A percentile compares a stretch with the other conserved stretches of the same genome.
Evolutionary conservation across 2,113 vertebrate genomes (phyloP).

Genomic region (Alligator sinensis): DNA sequence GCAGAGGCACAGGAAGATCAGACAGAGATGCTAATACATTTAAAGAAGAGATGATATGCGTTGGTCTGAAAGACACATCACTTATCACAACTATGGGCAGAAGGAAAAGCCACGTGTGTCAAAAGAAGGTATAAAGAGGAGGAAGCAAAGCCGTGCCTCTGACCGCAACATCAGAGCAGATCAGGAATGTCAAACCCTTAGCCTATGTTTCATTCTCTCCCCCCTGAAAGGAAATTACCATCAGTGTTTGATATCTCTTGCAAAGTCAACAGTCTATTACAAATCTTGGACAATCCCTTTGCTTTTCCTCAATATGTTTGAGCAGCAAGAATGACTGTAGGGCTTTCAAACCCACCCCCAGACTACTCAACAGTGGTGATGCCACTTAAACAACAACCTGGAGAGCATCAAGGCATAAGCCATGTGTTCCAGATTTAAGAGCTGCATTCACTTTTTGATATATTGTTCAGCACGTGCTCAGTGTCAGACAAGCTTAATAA

Average conservation of each 20-base stretch:
- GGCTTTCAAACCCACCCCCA: not conserved
- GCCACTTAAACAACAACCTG: conserved; percentile 58
- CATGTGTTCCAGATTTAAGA: conserved; percentile 73
- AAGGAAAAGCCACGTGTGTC: not conserved
- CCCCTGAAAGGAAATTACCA: conserved; percentile 15
- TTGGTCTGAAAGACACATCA: not conserved
- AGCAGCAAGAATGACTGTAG: conserved; percentile 15
- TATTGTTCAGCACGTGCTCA: conserved; percentile 46
- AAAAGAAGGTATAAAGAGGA: not conserved
- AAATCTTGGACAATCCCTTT: conserved; percentile 55
- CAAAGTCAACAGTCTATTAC: conserved; percentile 10
- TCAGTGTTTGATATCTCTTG: not conserved
- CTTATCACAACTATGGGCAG: not conserved
- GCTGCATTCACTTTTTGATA: conserved; percentile 65
- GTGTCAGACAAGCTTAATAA: conserved; percentile 58
- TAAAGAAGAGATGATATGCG: not conserved
- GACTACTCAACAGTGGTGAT: conserved; percentile 1
- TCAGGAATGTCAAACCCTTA: not conserved
- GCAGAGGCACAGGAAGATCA: fast-evolving
- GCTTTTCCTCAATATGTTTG: conserved; percentile 41
- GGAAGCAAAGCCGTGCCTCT: not conserved
- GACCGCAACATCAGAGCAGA: not conserved
- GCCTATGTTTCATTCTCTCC: not conserved
- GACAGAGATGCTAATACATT: no score
- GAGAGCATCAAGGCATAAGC: conserved; percentile 43